phyloP scores from a whole-genome alignment of 2,888 invertebrate species.

The Meiosimyza decipiens region DNA sequence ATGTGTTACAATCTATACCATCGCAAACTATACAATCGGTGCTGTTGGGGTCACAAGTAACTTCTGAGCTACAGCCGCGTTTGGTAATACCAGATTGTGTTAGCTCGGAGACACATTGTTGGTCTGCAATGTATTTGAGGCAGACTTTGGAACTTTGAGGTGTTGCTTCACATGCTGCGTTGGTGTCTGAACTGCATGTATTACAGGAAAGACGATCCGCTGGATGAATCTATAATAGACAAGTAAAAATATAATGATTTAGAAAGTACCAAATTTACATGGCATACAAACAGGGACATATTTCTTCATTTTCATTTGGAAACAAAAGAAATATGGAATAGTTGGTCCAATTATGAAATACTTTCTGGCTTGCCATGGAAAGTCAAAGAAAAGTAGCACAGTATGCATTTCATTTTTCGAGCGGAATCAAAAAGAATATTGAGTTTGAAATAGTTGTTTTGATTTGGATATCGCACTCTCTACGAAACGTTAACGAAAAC shows the following conservation, averaged over 20 bases:
- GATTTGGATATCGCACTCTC: too few relatives aligned
- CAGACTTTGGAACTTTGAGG: conserved; percentile 49
- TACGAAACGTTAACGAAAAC: too few relatives aligned
- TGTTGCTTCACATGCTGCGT: conserved; percentile 45
- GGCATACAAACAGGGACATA: not conserved
- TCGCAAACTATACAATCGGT: conserved; percentile 51
- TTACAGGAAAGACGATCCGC: conserved; percentile 55
- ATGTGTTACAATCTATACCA: conserved; percentile 52
- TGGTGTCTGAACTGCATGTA: conserved; percentile 50
- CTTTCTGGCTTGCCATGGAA: too few relatives aligned
- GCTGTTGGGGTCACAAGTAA: conserved; percentile 46
- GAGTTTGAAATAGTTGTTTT: too few relatives aligned
- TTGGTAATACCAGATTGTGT: conserved; percentile 49
- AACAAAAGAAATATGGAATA: not conserved
- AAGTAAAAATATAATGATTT: too few relatives aligned
- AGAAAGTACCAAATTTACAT: not conserved
- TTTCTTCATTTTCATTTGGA: not conserved
- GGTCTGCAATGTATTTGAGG: conserved; percentile 45
- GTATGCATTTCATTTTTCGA: too few relatives aligned
- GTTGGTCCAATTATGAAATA: too few relatives aligned
- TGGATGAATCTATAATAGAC: conserved; percentile 53
- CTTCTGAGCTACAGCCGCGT: conserved; percentile 55
- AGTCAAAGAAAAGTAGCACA: too few relatives aligned
- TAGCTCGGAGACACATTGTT: conserved; percentile 53
- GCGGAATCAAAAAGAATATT: too few relatives aligned